A percentile compares a stretch with the other conserved stretches of the same genome.
Conservation (phyloP, 2,888 invertebrate species). For the Rutpela maculata region DNA sequence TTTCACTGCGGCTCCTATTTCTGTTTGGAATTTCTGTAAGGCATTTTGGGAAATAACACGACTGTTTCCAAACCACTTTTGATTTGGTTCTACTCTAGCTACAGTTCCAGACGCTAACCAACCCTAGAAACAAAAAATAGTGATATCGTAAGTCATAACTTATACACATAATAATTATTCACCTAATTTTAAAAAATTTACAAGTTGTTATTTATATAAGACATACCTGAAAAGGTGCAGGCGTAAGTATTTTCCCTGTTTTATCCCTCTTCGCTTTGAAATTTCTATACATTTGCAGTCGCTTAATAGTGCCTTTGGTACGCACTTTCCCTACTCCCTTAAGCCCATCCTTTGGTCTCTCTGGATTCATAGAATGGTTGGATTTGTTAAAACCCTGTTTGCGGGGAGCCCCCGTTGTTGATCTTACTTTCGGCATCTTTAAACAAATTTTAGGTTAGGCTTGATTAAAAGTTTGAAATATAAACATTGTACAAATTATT, state of each 20-base stretch:
- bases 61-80: slow-evolving; percentile 99
- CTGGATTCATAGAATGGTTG: slow-evolving; percentile 96
- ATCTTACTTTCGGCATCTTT: slow-evolving; percentile 87
- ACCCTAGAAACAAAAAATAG: slow-evolving; percentile 73
- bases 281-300: slow-evolving; percentile 98
- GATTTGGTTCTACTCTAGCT: slow-evolving; percentile 97
- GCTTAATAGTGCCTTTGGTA: slow-evolving; percentile 94
- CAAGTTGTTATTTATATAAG: not conserved
- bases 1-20: slow-evolving; percentile 94
- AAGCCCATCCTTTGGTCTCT: slow-evolving; percentile 85
- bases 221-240: slow-evolving; percentile 81
- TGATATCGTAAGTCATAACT: too few relatives aligned
- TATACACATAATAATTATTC: not conserved
- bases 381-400: slow-evolving; percentile 91
- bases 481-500: not conserved
- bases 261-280: slow-evolving; percentile 96
- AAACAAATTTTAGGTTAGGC: slow-evolving; percentile 9
- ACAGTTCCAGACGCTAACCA: slow-evolving; percentile 91
- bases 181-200: not conserved
- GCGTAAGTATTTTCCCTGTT: slow-evolving; percentile 91
- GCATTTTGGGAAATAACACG: slow-evolving; percentile 95
- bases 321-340: slow-evolving; percentile 91
- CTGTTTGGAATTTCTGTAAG: slow-evolving; percentile 93
- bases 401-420: slow-evolving; percentile 84
- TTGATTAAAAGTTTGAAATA: not conserved